Conservation (phyloP, 2,888 invertebrate species). For the Mellilla xanthometata region DNA sequence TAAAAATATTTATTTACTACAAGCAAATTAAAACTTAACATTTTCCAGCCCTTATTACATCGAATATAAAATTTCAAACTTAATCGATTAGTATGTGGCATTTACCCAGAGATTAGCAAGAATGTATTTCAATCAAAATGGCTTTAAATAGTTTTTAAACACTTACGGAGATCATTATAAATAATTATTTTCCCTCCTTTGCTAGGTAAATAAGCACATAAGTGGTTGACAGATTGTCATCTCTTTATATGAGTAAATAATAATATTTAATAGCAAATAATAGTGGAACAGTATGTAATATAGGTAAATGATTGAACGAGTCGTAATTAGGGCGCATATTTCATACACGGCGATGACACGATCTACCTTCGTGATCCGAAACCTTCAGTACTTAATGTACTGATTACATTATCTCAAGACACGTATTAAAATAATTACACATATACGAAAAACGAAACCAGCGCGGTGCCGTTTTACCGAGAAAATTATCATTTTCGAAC, state of each 20-base stretch:
- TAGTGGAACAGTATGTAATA: slow-evolving; percentile 6
- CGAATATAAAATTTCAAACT: no score
- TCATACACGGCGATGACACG: slow-evolving; percentile 20
- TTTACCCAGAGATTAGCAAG: slow-evolving; percentile 3
- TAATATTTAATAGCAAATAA: slow-evolving; percentile 7
- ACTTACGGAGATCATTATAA: slow-evolving; percentile 3
- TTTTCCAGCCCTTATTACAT: no score
- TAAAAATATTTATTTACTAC: no score
- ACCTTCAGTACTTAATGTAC: slow-evolving; percentile 30
- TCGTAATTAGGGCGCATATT: slow-evolving; percentile 9
- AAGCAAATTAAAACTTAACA: no score
- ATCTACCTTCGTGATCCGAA: slow-evolving; percentile 12
- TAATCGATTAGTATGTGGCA: background rate
- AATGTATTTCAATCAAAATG: background rate
- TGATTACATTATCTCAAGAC: slow-evolving; percentile 51
- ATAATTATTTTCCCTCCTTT: slow-evolving; percentile 6
- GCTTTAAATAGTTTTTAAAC: slow-evolving; percentile 9
- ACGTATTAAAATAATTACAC: slow-evolving; percentile 67
- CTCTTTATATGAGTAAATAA: slow-evolving; percentile 9
- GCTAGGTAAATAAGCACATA: slow-evolving; percentile 2
- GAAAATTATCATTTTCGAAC: slow-evolving; percentile 62
- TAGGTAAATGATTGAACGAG: slow-evolving; percentile 2
- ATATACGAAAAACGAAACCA: slow-evolving; percentile 47
- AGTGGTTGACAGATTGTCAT: slow-evolving; percentile 10
- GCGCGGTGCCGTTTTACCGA: slow-evolving; percentile 46